phyloP scores from a whole-genome alignment of 2,113 vertebrate species.

The Sula dactylatra region DNA sequence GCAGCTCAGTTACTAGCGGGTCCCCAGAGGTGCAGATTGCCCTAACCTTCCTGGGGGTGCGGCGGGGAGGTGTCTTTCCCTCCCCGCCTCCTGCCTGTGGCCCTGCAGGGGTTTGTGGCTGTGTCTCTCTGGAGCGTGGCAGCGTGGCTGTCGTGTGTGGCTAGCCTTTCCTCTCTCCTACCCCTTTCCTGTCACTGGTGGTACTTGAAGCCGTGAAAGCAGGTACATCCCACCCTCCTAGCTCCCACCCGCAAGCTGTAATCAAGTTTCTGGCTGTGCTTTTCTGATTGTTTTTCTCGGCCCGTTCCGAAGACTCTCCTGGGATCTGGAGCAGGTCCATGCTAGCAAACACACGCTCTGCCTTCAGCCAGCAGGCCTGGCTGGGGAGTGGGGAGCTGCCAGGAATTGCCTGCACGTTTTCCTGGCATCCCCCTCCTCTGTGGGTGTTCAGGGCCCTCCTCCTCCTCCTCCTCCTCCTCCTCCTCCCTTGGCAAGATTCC shows the following conservation, averaged over 20 bases:
- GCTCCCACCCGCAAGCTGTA: neutral
- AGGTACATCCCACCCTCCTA: neutral
- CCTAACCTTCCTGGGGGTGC: neutral
- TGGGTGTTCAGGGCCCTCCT: no score
- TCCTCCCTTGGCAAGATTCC: neutral
- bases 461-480: neutral
- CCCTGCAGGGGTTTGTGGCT: neutral
- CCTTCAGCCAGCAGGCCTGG: neutral
- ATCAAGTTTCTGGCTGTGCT: neutral
- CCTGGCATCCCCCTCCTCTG: neutral
- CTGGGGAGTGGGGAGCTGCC: neutral
- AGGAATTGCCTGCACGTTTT: neutral
- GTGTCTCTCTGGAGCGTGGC: no score
- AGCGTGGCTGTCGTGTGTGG: rapidly evolving
- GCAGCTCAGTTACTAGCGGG: neutral
- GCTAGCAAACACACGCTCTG: neutral
- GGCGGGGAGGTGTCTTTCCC: neutral
- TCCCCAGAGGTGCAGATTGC: neutral
- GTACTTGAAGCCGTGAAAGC: neutral
- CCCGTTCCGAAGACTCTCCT: neutral
- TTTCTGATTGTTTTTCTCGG: neutral
- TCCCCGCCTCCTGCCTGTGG: rapidly evolving
- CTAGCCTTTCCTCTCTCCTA: neutral
- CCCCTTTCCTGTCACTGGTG: neutral
- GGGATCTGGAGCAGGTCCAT: neutral